These are phyloP conservation scores for Oplegnathus fasciatus DNA, from an alignment of 2,113 vertebrate genomes.

Conservation along the genomic window DNA sequence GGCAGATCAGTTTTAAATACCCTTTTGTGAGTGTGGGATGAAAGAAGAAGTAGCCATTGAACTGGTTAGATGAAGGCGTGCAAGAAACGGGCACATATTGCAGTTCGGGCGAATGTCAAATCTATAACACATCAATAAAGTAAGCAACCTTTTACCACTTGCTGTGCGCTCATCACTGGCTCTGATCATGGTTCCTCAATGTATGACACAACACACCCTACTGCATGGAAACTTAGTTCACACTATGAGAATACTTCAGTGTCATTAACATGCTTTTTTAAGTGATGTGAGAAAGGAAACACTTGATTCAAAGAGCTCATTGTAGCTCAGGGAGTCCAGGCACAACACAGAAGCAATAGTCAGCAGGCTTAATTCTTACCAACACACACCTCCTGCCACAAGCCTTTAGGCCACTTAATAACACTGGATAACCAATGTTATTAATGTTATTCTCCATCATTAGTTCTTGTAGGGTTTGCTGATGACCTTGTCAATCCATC, in stretches of 20 bases:
- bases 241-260: neutral
- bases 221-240: neutral
- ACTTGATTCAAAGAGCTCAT: neutral
- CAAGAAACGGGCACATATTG: neutral
- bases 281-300: neutral
- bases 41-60: neutral
- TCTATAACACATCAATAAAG: neutral
- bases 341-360: neutral
- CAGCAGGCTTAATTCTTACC: neutral
- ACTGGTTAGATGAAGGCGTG: neutral
- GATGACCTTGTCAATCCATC: constrained; percentile 88
- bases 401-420: neutral
- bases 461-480: constrained; percentile 62
- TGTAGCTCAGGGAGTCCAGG: neutral
- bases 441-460: neutral
- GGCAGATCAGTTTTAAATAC: neutral
- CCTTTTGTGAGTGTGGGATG: neutral
- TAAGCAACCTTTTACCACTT: too few relatives aligned
- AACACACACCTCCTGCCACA: neutral
- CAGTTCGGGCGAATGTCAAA: neutral
- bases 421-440: neutral
- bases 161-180: too few relatives aligned
- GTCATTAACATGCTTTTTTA: neutral
- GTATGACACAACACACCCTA: too few relatives aligned
- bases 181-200: too few relatives aligned